Evolutionary conservation across 2,797 vertebrate genomes (phyloP).

Genomic region (Galagoides demidoff): DNA sequence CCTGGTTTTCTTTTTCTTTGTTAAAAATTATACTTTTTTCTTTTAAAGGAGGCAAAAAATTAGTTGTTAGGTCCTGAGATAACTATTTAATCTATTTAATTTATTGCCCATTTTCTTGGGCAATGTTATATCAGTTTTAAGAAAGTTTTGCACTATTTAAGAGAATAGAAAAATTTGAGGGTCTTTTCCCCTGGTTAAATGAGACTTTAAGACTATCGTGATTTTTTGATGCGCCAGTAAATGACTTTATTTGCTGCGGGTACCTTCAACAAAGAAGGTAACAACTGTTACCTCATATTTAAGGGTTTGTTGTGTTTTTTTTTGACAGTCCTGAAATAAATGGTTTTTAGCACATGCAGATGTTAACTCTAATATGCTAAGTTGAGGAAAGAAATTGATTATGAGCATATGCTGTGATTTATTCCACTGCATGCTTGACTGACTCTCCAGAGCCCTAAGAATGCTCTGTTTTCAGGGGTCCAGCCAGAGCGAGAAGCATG

Average conservation of each 20-base stretch:
- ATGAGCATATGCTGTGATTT: background rate
- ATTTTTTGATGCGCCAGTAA: background rate
- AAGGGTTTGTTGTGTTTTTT: background rate
- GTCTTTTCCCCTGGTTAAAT: background rate
- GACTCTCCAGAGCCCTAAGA: background rate
- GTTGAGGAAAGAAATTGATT: background rate
- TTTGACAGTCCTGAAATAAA: background rate
- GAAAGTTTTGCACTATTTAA: background rate
- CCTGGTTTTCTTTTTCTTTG: background rate
- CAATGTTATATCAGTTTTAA: background rate
- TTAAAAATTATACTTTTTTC: conserved; percentile 12
- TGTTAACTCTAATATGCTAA: conserved; percentile 23
- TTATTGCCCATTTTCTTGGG: background rate
- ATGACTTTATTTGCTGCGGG: background rate
- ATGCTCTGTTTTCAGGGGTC: conserved; percentile 88
- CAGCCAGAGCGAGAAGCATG: conserved; percentile 95
- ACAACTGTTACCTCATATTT: background rate
- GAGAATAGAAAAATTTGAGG: background rate
- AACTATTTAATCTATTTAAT: conserved; percentile 14
- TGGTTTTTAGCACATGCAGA: background rate
- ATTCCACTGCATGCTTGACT: background rate
- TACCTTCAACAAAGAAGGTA: background rate
- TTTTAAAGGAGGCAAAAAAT: background rate
- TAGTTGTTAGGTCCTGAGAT: background rate
- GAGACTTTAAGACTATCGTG: background rate